Percentiles rank a stretch among this genome's conserved stretches.
phyloP scores from a whole-genome alignment of 2,113 vertebrate genomes.

The Ceyx melanurus region DNA sequence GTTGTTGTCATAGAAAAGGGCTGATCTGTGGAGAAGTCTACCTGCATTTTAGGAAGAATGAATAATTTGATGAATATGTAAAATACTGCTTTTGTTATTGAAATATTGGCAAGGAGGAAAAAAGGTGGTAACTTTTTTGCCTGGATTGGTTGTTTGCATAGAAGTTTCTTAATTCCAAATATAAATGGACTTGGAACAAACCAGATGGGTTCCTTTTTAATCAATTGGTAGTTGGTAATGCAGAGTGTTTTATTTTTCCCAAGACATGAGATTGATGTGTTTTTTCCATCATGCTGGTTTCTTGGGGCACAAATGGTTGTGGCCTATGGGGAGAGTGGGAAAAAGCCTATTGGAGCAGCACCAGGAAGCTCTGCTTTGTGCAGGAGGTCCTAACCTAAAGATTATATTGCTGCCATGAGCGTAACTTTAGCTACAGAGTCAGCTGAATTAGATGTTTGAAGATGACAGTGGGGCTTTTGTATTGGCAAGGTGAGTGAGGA shows the following conservation, averaged over 20 bases:
- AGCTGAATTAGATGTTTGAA: background rate
- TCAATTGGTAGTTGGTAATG: background rate
- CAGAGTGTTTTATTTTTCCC: background rate
- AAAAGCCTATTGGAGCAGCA: background rate
- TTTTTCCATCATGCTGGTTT: background rate
- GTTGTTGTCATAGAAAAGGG: background rate
- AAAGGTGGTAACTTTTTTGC: background rate
- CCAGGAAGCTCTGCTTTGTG: background rate
- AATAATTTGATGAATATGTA: background rate
- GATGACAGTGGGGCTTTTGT: background rate
- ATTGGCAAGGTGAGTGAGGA: fast-evolving
- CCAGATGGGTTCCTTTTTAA: background rate
- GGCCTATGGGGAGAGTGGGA: fast-evolving
- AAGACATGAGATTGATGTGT: background rate
- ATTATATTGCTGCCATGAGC: background rate
- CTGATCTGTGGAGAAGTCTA: background rate
- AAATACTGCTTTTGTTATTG: background rate
- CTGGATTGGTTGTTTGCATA: background rate
- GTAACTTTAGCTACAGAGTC: background rate
- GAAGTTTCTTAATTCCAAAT: background rate
- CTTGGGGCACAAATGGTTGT: background rate
- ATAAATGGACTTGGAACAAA: background rate
- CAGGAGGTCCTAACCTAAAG: background rate
- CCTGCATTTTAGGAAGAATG: background rate
- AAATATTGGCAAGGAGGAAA: background rate